Evolutionary conservation across 1,140 invertebrate genomes (phyloP).

Genomic region (Propsilocerus akamusi): DNA sequence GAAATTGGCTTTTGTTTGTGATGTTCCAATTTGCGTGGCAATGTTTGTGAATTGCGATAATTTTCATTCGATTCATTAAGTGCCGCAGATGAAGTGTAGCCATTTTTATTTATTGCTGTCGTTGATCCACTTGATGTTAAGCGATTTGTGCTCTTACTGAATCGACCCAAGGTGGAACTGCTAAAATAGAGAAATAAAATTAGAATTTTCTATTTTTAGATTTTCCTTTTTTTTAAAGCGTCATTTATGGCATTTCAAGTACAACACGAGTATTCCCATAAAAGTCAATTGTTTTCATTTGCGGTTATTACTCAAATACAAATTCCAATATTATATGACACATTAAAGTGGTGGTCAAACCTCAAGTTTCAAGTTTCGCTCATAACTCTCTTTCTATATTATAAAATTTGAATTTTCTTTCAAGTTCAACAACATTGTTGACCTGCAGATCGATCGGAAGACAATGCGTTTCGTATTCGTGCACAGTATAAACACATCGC

Average conservation of each 20-base stretch:
- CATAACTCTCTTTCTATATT: no score
- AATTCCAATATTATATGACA: no score
- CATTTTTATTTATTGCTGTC: background rate
- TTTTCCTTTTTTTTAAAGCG: background rate
- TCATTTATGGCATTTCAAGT: background rate
- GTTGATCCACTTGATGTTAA: slow-evolving; percentile 29
- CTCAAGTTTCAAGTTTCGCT: no score
- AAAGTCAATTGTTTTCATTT: no score
- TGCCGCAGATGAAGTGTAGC: slow-evolving; percentile 16
- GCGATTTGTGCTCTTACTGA: slow-evolving; percentile 58
- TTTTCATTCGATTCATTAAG: slow-evolving; percentile 29
- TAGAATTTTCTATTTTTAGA: no score
- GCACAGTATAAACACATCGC: background rate
- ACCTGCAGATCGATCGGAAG: background rate
- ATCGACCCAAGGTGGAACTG: slow-evolving; percentile 38
- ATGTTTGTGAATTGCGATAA: slow-evolving; percentile 52
- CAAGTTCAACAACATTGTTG: no score
- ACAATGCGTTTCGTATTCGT: background rate
- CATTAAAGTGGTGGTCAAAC: no score
- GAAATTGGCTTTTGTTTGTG: slow-evolving; percentile 16
- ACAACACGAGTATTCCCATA: no score
- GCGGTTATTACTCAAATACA: no score
- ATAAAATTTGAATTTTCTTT: no score
- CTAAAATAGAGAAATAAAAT: slow-evolving; percentile 5
- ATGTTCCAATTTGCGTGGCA: slow-evolving; percentile 48